These are phyloP conservation scores for Nemopilema nomurai DNA, from an alignment of 30 jellyfish, hydroid and myxozoan genomes.

Conservation along the genomic window DNA sequence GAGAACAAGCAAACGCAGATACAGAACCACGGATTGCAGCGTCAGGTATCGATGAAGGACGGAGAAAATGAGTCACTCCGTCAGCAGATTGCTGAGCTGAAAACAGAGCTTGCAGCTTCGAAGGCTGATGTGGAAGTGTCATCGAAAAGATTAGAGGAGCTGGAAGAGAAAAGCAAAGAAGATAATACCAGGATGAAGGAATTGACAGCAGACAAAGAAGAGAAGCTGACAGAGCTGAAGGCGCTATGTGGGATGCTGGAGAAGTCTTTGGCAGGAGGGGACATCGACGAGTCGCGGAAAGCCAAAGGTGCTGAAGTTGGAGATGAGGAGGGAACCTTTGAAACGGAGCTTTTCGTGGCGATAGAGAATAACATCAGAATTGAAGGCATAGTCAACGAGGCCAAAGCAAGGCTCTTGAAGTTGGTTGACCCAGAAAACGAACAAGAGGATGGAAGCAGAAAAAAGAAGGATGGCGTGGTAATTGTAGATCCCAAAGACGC, in stretches of 20 bases:
- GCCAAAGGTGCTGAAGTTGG: conserved; percentile 32
- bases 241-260: conserved; percentile 31
- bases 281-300: not conserved
- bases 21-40: conserved; percentile 33
- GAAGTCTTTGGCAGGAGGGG: conserved; percentile 20
- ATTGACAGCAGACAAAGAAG: conserved; percentile 10
- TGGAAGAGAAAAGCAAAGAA: conserved; percentile 1
- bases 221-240: conserved; percentile 16
- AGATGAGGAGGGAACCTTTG: conserved; percentile 65
- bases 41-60: conserved; percentile 45
- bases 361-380: conserved; percentile 77
- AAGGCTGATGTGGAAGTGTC: conserved; percentile 39
- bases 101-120: conserved; percentile 24
- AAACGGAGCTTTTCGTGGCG: conserved; percentile 84
- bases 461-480: conserved; percentile 17
- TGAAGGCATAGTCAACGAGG: conserved; percentile 75
- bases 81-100: conserved; percentile 46
- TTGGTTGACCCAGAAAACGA: conserved; percentile 5
- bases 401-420: conserved; percentile 35
- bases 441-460: not conserved
- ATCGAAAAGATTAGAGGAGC: conserved; percentile 34
- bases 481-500: conserved; percentile 10
- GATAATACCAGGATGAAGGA: conserved; percentile 17
- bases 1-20: conserved; percentile 44
- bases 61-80: conserved; percentile 59